A percentile compares a stretch with the other conserved stretches of the same genome.
These are phyloP conservation scores for Rhadinocentrus ornatus DNA, from an alignment of 2,797 vertebrate genomes.

Conservation along the genomic window DNA sequence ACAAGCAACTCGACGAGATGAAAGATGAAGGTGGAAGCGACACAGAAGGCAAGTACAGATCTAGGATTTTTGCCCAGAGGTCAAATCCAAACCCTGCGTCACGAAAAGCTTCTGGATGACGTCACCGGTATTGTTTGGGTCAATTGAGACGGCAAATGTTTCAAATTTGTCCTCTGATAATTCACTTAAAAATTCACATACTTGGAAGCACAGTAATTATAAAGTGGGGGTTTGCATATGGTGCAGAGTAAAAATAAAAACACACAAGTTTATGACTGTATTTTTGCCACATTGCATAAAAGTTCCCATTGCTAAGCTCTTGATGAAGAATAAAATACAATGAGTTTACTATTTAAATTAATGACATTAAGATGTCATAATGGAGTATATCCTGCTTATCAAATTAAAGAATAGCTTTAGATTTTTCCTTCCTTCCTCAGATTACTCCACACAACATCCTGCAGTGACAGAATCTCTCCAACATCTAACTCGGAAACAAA, in stretches of 20 bases:
- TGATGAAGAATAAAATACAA: neutral
- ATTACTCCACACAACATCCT: slow-evolving; percentile 11
- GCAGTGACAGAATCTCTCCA: slow-evolving; percentile 25
- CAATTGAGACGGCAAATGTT: slow-evolving; percentile 34
- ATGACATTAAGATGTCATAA: slow-evolving; percentile 5
- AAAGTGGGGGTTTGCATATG: neutral
- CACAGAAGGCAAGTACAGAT: slow-evolving; percentile 73
- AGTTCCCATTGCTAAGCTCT: slow-evolving; percentile 7
- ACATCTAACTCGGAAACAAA: slow-evolving; percentile 29
- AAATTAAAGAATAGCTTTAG: slow-evolving; percentile 14
- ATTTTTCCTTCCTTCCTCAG: slow-evolving; percentile 1
- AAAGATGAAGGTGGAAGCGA: slow-evolving; percentile 81
- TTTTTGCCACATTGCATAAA: neutral
- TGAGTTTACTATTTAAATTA: slow-evolving; percentile 25
- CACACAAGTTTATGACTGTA: neutral
- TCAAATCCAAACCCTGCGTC: slow-evolving; percentile 71
- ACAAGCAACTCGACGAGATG: slow-evolving; percentile 67
- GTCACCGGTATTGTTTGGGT: slow-evolving; percentile 31
- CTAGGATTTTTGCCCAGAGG: slow-evolving; percentile 74
- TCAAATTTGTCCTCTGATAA: slow-evolving; percentile 11
- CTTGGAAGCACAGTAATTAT: neutral
- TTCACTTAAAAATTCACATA: neutral
- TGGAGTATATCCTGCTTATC: neutral
- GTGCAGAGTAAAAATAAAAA: slow-evolving; percentile 17
- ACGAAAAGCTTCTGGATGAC: slow-evolving; percentile 52